Conservation (phyloP, 2,888 invertebrate genomes). For the Amiota communis region DNA sequence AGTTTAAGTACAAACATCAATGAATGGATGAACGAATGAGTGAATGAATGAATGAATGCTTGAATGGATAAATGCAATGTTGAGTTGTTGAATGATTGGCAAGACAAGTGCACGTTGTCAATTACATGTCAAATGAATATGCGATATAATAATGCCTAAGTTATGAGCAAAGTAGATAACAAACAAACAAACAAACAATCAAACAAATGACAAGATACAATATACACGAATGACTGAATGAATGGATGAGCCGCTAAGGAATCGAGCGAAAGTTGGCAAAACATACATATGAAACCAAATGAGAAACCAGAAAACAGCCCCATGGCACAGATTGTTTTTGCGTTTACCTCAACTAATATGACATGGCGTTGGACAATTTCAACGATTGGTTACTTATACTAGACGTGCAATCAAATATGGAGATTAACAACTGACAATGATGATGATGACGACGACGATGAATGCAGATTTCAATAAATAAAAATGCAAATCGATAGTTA, state of each 20-base stretch:
- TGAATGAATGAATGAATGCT: not conserved
- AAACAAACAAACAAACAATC: not conserved
- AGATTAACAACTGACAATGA: constrained; percentile 14
- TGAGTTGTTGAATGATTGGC: constrained; percentile 25
- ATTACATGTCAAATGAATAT: constrained; percentile 26
- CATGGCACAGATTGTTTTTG: not conserved
- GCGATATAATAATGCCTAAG: constrained; percentile 20
- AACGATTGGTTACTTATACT: not conserved
- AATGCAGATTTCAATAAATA: constrained; percentile 4
- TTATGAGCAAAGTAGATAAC: not conserved
- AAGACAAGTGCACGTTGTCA: constrained; percentile 27
- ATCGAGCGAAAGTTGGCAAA: not conserved
- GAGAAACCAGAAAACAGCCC: not conserved
- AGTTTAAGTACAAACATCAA: not conserved
- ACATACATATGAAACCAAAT: not conserved
- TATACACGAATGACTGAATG: not conserved
- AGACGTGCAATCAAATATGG: constrained; percentile 21
- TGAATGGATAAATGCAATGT: constrained; percentile 7
- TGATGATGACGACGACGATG: not conserved
- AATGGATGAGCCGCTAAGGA: not conserved
- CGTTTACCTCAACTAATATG: not conserved
- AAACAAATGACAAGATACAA: not conserved
- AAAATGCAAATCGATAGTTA: constrained; percentile 27
- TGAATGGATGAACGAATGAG: not conserved
- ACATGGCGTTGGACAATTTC: not conserved